Evolutionary conservation across 2,113 vertebrate genomes (phyloP).

Genomic region (Ptychochromis oligacanthus): DNA sequence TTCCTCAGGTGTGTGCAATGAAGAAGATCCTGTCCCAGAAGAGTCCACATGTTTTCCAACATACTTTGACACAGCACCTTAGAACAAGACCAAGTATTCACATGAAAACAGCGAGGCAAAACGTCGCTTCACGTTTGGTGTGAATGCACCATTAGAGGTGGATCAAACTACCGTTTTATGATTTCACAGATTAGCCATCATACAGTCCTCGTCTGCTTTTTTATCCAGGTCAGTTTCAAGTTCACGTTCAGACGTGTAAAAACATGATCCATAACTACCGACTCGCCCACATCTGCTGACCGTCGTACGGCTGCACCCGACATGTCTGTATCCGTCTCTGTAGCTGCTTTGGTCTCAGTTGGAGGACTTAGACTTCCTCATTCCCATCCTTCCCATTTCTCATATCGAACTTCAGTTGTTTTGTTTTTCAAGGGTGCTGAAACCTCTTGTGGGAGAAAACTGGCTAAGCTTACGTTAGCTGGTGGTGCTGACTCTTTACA

Average conservation of each 20-base stretch:
- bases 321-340: neutral
- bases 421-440: neutral
- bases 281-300: neutral
- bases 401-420: neutral
- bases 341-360: neutral
- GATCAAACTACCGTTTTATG: neutral
- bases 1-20: too few species aligned
- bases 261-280: neutral
- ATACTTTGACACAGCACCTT: neutral
- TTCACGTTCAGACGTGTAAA: neutral
- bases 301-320: too few species aligned
- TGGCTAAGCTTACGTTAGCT: too few species aligned
- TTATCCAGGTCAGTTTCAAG: neutral
- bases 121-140: too few species aligned
- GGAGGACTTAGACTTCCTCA: neutral
- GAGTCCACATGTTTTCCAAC: neutral
- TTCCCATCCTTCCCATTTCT: neutral
- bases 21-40: neutral
- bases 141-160: neutral
- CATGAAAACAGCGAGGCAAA: neutral
- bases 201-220: neutral
- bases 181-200: neutral
- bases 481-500: too few species aligned
- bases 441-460: too few species aligned
- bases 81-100: too few species aligned